A percentile compares a stretch with the other conserved stretches of the same genome.
These are phyloP conservation scores for Keiferia lycopersicella DNA, from an alignment of 2,888 invertebrate genomes.

Conservation along the genomic window DNA sequence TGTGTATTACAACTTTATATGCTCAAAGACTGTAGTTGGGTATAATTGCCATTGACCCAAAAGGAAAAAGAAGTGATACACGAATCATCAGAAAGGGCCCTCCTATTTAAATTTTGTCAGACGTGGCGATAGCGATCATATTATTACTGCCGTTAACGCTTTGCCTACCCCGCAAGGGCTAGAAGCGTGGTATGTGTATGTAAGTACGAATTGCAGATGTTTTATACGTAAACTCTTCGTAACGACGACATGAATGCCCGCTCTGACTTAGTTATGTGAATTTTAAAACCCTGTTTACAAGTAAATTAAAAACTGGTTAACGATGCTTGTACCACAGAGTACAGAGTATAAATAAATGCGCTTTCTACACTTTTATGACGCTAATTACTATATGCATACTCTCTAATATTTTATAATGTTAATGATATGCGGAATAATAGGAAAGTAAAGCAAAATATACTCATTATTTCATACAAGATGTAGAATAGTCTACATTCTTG, in stretches of 20 bases:
- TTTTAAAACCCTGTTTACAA: neutral
- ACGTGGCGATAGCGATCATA: too few relatives aligned
- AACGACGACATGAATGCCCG: slow-evolving; percentile 11
- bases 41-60: too few relatives aligned
- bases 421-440: neutral
- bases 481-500: neutral
- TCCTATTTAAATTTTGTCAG: too few relatives aligned
- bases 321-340: slow-evolving; percentile 6
- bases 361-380: slow-evolving; percentile 7
- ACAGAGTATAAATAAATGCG: slow-evolving; percentile 16
- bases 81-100: too few relatives aligned
- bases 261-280: slow-evolving; percentile 14
- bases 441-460: neutral
- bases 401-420: slow-evolving; percentile 9
- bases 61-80: too few relatives aligned
- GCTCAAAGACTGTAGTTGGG: too few relatives aligned
- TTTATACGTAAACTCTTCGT: neutral
- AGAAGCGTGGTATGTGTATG: too few relatives aligned
- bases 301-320: slow-evolving; percentile 7
- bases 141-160: too few relatives aligned
- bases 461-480: neutral
- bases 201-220: too few relatives aligned
- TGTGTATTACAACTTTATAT: too few relatives aligned
- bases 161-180: too few relatives aligned
- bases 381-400: slow-evolving; percentile 20